Evolutionary conservation across 2,888 invertebrate species (phyloP), one percentile per base, ranked within the genome.

Genomic region (Podabrus alpinus): DNA sequence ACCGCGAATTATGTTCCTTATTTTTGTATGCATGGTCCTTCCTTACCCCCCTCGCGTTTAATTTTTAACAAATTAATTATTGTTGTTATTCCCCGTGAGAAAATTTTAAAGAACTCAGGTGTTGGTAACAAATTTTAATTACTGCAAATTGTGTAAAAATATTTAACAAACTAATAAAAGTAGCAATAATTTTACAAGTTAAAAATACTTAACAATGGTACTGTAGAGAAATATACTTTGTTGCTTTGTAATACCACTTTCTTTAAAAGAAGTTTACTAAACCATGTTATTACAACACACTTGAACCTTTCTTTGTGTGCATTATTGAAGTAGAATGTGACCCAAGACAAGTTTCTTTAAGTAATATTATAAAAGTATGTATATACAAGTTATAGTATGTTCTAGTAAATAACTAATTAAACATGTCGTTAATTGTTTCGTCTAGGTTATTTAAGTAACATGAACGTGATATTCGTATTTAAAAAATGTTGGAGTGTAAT

Each of bases 251-350:
- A 64, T 21, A 64, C 19, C 62, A 21, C 21, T 19, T 64, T 64
- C 62, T 64, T 45, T 64, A 64, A 64, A 64, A 64, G 17, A 64
- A 64, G 62, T 64, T 64, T 64, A 64, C 62, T 64, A 64, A 64
- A 64, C 62, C 62, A 64, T 64, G 62, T 64, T 64, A 64, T 64
- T 64, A 64, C 62, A 64, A 64, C 62, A 64, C 62, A 64, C 62
- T 64, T 64, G 62, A 16, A 19, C 62, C 19, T 64, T 21, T 64
- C 62, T 21, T 64, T 64, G 45, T 64, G 62, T 64, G 62, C 19
- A 13, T 64, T 64, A 64, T 64, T 19, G 62, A 64, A 64, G 62
- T 64, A 64, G 62, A 64, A 64, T 64, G 62, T 64, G 62, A 64
- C 62, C 62, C 16, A 64, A 64, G 62, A 64, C 62, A 15, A 64